Percentiles rank a stretch among this genome's conserved stretches.
Conservation (phyloP, 2,113 vertebrate genomes). For the Aegypius monachus region DNA sequence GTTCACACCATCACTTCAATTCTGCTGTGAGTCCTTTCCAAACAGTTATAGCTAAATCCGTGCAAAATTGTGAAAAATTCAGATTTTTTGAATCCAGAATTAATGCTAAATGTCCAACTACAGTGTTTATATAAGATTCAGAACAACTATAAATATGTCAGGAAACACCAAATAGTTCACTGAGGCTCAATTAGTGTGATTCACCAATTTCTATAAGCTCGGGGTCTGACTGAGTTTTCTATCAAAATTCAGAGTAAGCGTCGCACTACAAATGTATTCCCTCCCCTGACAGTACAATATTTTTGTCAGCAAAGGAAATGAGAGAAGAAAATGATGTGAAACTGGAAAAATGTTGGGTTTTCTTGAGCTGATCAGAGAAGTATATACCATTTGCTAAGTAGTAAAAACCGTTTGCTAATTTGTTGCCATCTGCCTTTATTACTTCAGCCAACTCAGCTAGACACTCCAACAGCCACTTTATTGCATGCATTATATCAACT, state of each 20-base stretch:
- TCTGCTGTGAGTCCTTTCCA: neutral
- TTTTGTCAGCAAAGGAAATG: neutral
- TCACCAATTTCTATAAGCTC: neutral
- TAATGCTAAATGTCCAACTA: neutral
- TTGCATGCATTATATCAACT: neutral
- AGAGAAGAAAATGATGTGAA: neutral
- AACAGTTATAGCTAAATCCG: neutral
- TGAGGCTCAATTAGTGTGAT: neutral
- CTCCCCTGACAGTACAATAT: neutral
- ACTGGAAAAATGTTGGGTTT: neutral
- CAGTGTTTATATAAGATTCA: neutral
- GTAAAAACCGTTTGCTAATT: conserved; percentile 5
- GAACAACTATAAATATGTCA: neutral
- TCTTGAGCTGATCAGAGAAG: neutral
- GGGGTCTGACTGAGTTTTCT: neutral
- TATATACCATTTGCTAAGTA: neutral
- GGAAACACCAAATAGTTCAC: neutral
- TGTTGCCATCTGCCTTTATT: conserved; percentile 16
- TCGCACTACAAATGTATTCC: rapidly evolving
- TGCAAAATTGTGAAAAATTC: neutral
- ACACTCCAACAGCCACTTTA: neutral
- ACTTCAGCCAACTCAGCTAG: neutral
- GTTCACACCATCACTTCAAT: neutral
- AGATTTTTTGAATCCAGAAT: neutral
- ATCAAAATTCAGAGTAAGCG: neutral